phyloP scores from a whole-genome alignment of 2,113 vertebrate species.

The Crotophaga sulcirostris region DNA sequence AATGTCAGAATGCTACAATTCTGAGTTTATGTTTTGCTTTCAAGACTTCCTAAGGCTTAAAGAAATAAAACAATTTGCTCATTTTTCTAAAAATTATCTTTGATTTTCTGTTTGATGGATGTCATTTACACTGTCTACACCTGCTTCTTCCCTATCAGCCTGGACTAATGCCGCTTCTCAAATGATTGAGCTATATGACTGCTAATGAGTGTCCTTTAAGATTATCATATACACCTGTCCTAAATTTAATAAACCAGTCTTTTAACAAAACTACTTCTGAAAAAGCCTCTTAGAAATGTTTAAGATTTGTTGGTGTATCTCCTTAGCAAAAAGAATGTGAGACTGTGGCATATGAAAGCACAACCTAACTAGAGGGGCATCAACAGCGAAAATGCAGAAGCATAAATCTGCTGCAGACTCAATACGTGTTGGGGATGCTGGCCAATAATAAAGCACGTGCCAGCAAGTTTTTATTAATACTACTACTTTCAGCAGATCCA shows the following conservation, averaged over 20 bases:
- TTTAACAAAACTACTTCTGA: neutral
- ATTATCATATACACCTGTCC: neutral
- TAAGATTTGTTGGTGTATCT: neutral
- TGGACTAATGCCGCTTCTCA: neutral
- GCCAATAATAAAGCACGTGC: neutral
- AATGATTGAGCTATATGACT: neutral
- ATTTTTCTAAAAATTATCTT: neutral
- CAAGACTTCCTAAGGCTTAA: neutral
- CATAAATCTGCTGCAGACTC: neutral
- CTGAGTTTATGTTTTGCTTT: neutral
- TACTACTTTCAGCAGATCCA: neutral
- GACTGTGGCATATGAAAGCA: neutral
- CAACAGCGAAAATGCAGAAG: neutral
- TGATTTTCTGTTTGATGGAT: neutral
- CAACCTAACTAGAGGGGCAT: neutral
- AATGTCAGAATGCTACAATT: neutral
- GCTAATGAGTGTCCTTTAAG: neutral
- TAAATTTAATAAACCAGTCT: neutral
- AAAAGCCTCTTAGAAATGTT: neutral
- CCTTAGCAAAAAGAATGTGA: neutral
- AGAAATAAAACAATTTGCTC: neutral
- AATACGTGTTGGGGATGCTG: neutral
- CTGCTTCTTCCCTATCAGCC: neutral
- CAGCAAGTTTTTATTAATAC: neutral
- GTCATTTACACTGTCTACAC: neutral